Conservation (phyloP, 2,888 invertebrate genomes). For the Campoletis raptor region DNA sequence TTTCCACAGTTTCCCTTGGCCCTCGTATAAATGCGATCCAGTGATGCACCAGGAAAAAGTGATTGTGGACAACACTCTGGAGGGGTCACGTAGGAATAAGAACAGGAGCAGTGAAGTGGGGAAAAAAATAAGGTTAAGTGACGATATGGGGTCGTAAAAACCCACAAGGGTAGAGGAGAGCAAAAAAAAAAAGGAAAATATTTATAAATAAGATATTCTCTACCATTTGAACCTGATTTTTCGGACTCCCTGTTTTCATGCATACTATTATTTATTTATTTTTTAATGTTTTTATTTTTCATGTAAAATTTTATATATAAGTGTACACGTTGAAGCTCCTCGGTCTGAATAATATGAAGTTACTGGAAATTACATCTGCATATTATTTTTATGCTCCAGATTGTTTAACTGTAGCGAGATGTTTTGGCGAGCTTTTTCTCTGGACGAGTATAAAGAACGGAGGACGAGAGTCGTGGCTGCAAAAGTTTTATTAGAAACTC, state of each 20-base stretch:
- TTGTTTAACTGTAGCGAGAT: constrained; percentile 77
- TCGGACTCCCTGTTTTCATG: not conserved
- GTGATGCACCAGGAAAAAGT: too few species aligned
- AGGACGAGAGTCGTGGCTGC: constrained; percentile 38
- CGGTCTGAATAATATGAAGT: constrained; percentile 75
- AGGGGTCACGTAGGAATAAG: not conserved
- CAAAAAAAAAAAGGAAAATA: not conserved
- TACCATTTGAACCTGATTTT: not conserved
- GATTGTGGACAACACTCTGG: too few species aligned
- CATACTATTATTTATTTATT: constrained; percentile 9
- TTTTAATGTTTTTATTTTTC: not conserved
- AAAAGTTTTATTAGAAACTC: constrained; percentile 69
- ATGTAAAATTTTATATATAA: not conserved
- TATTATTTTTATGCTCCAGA: constrained; percentile 81
- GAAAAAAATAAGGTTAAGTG: not conserved
- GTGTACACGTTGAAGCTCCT: not conserved
- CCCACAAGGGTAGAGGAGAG: not conserved
- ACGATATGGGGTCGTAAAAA: not conserved
- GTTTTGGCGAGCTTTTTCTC: constrained; percentile 44
- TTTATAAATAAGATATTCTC: not conserved
- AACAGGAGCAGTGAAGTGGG: not conserved
- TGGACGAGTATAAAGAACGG: constrained; percentile 29
- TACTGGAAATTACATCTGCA: constrained; percentile 82
- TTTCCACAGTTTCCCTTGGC: too few species aligned
- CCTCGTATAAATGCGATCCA: too few species aligned